phyloP scores from a whole-genome alignment of 1,140 invertebrate genomes.

The Bombus sibiricus region DNA sequence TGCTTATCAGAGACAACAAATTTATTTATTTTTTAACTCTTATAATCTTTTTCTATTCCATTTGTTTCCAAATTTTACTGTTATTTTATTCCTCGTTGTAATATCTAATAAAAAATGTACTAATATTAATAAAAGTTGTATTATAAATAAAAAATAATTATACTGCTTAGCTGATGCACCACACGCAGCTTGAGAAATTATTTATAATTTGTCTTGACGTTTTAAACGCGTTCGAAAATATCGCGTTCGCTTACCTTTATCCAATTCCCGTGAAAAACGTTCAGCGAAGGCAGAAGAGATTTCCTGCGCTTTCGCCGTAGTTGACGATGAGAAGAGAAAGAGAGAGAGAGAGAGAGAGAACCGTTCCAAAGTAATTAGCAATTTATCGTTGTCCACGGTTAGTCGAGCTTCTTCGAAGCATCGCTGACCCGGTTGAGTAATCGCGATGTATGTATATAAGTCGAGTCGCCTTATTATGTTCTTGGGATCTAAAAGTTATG shows the following conservation, averaged over 20 bases:
- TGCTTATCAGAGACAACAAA: too few species aligned
- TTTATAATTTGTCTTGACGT: background rate
- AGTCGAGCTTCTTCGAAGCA: constrained; percentile 9
- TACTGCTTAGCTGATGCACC: background rate
- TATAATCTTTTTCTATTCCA: too few species aligned
- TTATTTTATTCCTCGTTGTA: too few species aligned
- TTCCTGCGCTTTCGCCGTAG: constrained; percentile 20
- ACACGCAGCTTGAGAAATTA: background rate
- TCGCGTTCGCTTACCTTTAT: background rate
- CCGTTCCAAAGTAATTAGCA: constrained; percentile 61
- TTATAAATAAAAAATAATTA: background rate
- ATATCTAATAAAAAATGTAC: background rate
- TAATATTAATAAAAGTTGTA: background rate
- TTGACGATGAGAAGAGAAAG: constrained; percentile 3
- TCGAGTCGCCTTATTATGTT: too few species aligned
- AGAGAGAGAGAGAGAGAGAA: background rate
- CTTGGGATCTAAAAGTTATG: constrained; percentile 19
- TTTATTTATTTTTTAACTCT: too few species aligned
- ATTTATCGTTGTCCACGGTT: constrained; percentile 59
- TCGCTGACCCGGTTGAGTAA: constrained; percentile 16
- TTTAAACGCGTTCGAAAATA: background rate
- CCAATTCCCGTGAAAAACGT: constrained; percentile 1
- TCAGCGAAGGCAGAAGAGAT: background rate
- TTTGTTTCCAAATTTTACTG: too few species aligned
- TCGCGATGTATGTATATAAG: constrained; percentile 24